These are phyloP conservation scores for Octonoba sinensis DNA, from an alignment of 2,888 invertebrate species.

Conservation along the genomic window DNA sequence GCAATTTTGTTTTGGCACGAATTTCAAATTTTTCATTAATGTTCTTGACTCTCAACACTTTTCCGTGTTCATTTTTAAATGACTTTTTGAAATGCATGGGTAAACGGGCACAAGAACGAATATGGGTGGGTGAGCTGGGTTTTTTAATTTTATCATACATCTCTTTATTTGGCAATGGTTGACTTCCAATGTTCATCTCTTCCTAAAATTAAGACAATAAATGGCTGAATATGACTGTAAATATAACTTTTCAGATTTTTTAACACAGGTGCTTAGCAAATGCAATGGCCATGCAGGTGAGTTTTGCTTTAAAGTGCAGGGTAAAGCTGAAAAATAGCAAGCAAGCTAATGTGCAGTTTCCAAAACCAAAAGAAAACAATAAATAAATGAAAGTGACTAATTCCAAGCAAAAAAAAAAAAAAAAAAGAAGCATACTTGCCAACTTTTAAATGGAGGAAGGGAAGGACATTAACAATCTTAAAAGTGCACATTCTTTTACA, in stretches of 20 bases:
- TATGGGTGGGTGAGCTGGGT: conserved; percentile 45
- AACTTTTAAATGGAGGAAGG: too few species aligned
- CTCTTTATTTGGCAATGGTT: conserved; percentile 39
- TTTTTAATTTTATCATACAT: conserved; percentile 31
- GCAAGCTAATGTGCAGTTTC: not conserved
- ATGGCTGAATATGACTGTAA: conserved; percentile 20
- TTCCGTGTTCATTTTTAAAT: conserved; percentile 57
- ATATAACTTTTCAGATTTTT: too few species aligned
- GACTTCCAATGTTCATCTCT: conserved; percentile 37
- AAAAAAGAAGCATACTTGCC: too few species aligned
- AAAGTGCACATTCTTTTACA: too few species aligned
- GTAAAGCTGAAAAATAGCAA: not conserved
- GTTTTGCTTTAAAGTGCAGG: not conserved
- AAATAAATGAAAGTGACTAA: too few species aligned
- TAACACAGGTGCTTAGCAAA: conserved; percentile 4
- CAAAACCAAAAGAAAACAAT: not conserved
- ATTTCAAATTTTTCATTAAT: conserved; percentile 57
- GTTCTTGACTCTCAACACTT: conserved; percentile 53
- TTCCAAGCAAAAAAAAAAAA: too few species aligned
- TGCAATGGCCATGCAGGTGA: conserved; percentile 35
- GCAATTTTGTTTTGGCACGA: conserved; percentile 36
- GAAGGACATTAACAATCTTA: too few species aligned
- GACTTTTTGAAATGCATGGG: conserved; percentile 61
- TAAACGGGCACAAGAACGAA: conserved; percentile 65
- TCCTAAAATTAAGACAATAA: conserved; percentile 60